Base-by-base conservation (phyloP, 2,888 invertebrate species). In the Allolobophora icterica region DNA sequence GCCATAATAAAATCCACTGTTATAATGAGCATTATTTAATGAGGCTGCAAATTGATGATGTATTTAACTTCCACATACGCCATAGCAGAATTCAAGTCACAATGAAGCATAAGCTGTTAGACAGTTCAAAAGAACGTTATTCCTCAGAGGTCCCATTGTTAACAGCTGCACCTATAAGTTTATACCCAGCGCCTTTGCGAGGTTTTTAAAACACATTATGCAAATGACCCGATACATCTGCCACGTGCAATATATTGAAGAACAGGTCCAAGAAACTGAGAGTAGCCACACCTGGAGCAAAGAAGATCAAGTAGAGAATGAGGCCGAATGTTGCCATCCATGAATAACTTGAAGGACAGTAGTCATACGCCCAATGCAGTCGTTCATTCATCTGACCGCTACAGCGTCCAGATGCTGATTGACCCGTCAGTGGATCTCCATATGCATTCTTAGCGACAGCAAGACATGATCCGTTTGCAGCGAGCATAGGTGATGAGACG, bases 311-410 rank as follows among this genome's bases (percentile, higher is more conserved):
- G 93, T 96, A 96, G 35, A 95, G 91, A 21, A 94, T 93, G 71
- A 96, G 93, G 17, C 95, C 96, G 4, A 94, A 89, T 24, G 96
- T 94, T 5, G 95, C 94, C 90, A 96, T 92, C 95, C 95, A 95
- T 6, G 94, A 94, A 42, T 92, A 34, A 0, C 94, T 94, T 5
- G 93, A 93, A n/a, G 95, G 95, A 92, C 96, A 96, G 94, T 94
- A 95, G 84, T 94, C 94, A 91, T 95, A 95, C 0, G 96, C 96
- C 95, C 94, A 96, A 58, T 94, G 33, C 21, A 58, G 84, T n/a
- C 38, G 90, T 45, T 40, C 83, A n/a, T 3, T 52, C 33, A 45
- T 8, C 38, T 6, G 42, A n/a, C 42, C 89, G 30, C 52, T 52
- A 40, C 91, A 91, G 34, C 91, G 91, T 40, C 91, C 91, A 45